Percentiles rank a stretch among this genome's conserved stretches.
phyloP scores from a whole-genome alignment of 2,888 invertebrate species.

The Parelbella ahira region DNA sequence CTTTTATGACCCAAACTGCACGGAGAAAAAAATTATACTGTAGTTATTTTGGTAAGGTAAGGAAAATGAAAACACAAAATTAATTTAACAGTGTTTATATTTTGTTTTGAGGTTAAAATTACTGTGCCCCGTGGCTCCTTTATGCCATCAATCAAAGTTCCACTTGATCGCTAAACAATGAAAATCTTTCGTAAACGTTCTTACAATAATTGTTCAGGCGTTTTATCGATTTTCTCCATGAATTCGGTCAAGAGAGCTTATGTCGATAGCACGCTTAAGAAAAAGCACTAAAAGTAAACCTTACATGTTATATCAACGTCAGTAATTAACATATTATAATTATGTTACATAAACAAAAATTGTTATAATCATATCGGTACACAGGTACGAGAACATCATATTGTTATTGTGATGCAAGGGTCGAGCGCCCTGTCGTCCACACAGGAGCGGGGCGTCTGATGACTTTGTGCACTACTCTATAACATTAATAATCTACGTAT shows the following conservation, averaged over 20 bases:
- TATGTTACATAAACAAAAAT: constrained; percentile 56
- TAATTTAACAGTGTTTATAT: constrained; percentile 79
- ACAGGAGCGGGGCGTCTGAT: no score
- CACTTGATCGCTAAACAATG: constrained; percentile 27
- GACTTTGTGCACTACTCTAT: constrained; percentile 68
- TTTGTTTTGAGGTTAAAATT: constrained; percentile 75
- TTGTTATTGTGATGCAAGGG: constrained; percentile 32
- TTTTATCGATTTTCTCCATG: constrained; percentile 7
- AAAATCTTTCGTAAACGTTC: constrained; percentile 24
- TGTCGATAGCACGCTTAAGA: constrained; percentile 40
- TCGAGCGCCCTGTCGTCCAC: no score
- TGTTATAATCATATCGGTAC: constrained; percentile 48
- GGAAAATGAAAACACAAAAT: constrained; percentile 45
- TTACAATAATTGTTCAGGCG: constrained; percentile 21
- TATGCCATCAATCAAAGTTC: constrained; percentile 42
- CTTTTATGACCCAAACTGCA: no score
- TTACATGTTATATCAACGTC: constrained; percentile 65
- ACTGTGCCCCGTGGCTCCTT: constrained; percentile 68
- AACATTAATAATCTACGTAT: constrained; percentile 56
- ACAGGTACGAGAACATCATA: constrained; percentile 43
- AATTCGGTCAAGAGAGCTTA: constrained; percentile 23
- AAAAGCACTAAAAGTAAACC: constrained; percentile 68
- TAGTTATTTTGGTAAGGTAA: no score
- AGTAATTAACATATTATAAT: constrained; percentile 53
- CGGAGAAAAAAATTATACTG: no score